Percentiles rank a stretch among this genome's conserved stretches.
These are phyloP conservation scores for Tanytarsus gracilentus DNA, from an alignment of 2,888 invertebrate species.

Conservation along the genomic window DNA sequence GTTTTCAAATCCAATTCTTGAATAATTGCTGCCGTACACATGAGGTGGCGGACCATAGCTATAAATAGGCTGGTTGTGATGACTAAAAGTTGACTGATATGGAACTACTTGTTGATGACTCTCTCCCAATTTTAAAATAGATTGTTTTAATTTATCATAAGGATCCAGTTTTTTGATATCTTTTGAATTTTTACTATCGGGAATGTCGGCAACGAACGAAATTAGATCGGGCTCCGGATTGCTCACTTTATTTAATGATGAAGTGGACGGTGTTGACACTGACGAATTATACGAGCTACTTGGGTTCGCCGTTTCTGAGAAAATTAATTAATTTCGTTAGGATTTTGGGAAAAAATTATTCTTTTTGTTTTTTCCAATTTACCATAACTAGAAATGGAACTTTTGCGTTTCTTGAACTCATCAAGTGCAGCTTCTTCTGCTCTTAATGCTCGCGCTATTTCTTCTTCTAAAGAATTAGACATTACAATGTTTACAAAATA, in stretches of 20 bases:
- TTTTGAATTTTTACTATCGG: neutral
- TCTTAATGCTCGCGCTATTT: conserved; percentile 79
- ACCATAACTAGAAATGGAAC: conserved; percentile 1
- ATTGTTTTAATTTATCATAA: conserved; percentile 4
- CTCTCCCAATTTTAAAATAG: conserved; percentile 3
- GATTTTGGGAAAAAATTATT: conserved; percentile 12
- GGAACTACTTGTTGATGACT: neutral
- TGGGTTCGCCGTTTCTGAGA: neutral
- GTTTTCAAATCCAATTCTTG: neutral
- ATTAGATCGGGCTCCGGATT: conserved; percentile 13
- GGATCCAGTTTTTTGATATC: neutral
- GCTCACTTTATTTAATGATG: neutral
- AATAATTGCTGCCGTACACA: neutral
- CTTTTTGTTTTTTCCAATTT: too few species aligned
- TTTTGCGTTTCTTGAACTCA: conserved; percentile 48
- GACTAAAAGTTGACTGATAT: neutral
- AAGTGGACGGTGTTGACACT: neutral
- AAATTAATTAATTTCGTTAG: neutral
- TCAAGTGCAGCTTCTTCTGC: conserved; percentile 77
- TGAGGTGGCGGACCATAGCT: neutral
- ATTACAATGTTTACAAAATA: too few species aligned
- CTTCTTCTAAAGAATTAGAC: too few species aligned
- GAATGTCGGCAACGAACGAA: conserved; percentile 4
- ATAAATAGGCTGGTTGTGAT: neutral
- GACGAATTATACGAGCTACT: neutral